Percentiles rank a stretch among this genome's conserved stretches.
phyloP scores from a whole-genome alignment of 2,888 invertebrate species.

The Onchidella celtica region DNA sequence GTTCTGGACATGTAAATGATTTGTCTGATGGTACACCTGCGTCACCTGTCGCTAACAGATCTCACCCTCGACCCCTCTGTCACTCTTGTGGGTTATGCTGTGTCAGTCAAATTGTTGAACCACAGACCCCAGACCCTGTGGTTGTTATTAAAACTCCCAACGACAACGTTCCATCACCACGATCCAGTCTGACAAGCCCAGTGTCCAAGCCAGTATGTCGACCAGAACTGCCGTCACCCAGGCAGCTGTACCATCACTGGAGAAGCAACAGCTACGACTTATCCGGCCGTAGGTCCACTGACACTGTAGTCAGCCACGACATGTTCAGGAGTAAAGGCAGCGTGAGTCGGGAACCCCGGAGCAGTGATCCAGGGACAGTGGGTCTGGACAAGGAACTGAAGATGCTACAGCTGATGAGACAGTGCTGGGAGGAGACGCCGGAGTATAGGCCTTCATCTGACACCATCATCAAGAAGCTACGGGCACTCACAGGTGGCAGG shows the following conservation, averaged over 20 bases:
- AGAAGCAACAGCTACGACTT: not conserved
- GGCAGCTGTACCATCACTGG: not conserved
- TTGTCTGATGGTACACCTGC: too few relatives aligned
- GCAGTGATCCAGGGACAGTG: not conserved
- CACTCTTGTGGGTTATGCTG: too few relatives aligned
- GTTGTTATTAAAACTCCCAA: not conserved
- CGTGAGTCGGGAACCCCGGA: not conserved
- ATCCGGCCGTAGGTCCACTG: not conserved
- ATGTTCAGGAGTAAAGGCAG: not conserved
- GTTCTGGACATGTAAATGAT: too few relatives aligned
- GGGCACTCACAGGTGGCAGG: not conserved
- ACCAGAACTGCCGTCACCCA: not conserved
- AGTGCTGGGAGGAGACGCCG: constrained; percentile 14
- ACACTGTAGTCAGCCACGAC: not conserved
- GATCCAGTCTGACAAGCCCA: not conserved
- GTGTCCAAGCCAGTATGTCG: not conserved
- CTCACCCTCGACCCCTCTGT: too few relatives aligned
- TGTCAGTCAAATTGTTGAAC: not conserved
- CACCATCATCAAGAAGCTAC: not conserved
- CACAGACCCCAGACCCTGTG: not conserved
- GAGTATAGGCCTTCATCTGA: not conserved
- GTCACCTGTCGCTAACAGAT: too few relatives aligned
- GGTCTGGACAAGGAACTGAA: too few relatives aligned
- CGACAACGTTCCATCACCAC: not conserved
- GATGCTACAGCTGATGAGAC: not conserved